Evolutionary conservation across 2,113 vertebrate genomes (phyloP).

Genomic region (Condylura cristata): DNA sequence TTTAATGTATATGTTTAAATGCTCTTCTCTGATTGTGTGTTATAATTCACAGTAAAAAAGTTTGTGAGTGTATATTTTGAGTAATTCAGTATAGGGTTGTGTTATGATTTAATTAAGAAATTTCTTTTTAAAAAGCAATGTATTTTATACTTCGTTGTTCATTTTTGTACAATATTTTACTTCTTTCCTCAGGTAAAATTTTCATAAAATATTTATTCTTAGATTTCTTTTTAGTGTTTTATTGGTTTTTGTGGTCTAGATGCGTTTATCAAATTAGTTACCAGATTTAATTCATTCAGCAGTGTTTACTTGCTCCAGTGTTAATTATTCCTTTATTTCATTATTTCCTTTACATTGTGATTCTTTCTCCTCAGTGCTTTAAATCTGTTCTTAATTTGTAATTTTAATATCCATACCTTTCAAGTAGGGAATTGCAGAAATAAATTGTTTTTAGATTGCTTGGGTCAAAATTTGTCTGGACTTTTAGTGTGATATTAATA

Average conservation of each 20-base stretch:
- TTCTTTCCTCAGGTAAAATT: too few species aligned
- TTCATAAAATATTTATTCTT: not conserved
- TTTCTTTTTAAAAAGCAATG: too few species aligned
- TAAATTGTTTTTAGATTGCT: not conserved
- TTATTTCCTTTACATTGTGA: not conserved
- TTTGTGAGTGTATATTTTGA: not conserved
- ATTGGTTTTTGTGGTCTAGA: not conserved
- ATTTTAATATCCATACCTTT: not conserved
- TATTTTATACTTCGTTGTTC: too few species aligned
- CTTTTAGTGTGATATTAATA: conserved; percentile 26
- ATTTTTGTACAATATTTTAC: too few species aligned
- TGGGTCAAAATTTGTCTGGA: not conserved
- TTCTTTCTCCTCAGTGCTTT: not conserved
- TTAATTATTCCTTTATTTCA: not conserved
- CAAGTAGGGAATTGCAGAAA: not conserved
- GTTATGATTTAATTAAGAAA: not conserved
- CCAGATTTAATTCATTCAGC: not conserved
- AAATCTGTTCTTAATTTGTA: conserved; percentile 28
- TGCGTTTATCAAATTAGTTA: not conserved
- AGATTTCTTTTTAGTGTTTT: not conserved
- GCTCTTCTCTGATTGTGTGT: not conserved
- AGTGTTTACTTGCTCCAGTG: not conserved
- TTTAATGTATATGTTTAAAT: not conserved
- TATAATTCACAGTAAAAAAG: not conserved
- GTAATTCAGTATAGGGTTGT: not conserved